Conservation (phyloP, 2,113 vertebrate species). For the Chrysemys picta region DNA sequence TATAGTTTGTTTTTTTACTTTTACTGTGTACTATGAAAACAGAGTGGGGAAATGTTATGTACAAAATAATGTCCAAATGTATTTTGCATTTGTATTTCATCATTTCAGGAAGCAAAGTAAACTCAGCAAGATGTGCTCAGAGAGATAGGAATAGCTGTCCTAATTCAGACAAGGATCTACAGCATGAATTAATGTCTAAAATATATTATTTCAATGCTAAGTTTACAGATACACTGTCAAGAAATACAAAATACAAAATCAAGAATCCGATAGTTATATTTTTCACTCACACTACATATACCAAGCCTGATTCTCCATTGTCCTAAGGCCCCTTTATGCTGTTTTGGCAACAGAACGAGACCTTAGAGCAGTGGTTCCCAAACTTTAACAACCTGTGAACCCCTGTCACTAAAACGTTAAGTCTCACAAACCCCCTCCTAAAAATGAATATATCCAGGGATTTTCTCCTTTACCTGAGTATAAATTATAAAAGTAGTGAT, state of each 20-base stretch:
- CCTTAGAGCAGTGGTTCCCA: not conserved
- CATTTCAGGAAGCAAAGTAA: not conserved
- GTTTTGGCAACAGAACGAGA: not conserved
- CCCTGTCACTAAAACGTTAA: too few relatives aligned
- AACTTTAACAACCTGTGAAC: too few relatives aligned
- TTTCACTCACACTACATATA: not conserved
- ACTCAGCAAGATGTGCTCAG: not conserved
- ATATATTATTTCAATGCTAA: not conserved
- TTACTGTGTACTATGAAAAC: constrained; percentile 66
- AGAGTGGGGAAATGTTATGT: not conserved
- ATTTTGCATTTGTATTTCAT: not conserved
- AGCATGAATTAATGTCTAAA: not conserved
- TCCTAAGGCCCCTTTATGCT: not conserved
- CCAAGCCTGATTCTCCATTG: not conserved
- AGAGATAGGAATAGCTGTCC: not conserved
- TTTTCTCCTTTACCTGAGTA: too few relatives aligned
- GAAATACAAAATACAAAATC: not conserved
- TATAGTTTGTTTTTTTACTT: constrained; percentile 68
- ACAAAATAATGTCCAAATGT: not conserved
- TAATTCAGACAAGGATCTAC: not conserved
- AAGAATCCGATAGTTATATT: not conserved
- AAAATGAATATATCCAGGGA: too few relatives aligned
- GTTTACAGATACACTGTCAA: not conserved
- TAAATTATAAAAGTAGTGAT: too few relatives aligned
- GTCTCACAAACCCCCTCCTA: too few relatives aligned